Conservation (phyloP, 2,113 vertebrate species). For the Montifringilla adamsi region DNA sequence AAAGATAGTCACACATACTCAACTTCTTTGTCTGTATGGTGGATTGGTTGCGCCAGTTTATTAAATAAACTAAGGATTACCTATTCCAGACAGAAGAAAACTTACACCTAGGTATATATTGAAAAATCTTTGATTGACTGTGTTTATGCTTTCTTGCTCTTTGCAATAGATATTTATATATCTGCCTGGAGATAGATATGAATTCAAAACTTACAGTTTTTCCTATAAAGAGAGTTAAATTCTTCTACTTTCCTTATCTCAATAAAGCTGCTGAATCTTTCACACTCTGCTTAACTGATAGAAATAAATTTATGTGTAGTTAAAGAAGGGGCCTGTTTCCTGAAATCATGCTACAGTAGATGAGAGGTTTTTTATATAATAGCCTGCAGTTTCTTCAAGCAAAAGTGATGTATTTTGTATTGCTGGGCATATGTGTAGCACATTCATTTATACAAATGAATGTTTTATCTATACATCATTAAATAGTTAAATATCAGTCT, state of each 20-base stretch:
- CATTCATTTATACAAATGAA: neutral
- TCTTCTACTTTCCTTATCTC: neutral
- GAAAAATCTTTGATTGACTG: neutral
- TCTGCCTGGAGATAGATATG: neutral
- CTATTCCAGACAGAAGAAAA: neutral
- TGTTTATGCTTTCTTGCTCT: neutral
- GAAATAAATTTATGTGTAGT: neutral
- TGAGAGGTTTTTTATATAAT: neutral
- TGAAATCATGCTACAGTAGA: neutral
- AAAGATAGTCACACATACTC: neutral
- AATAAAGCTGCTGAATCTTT: neutral
- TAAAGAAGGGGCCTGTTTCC: neutral
- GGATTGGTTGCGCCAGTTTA: neutral
- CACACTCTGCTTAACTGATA: accelerated
- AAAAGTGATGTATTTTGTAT: neutral
- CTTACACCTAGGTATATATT: neutral
- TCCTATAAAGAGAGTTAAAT: neutral
- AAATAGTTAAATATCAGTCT: neutral
- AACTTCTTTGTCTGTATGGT: neutral
- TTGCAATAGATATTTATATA: neutral
- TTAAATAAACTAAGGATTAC: neutral
- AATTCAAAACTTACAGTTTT: neutral
- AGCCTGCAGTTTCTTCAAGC: neutral
- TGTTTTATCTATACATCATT: neutral
- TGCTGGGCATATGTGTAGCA: neutral